Conservation (phyloP, 2,888 invertebrate genomes). For the Timema podura region DNA sequence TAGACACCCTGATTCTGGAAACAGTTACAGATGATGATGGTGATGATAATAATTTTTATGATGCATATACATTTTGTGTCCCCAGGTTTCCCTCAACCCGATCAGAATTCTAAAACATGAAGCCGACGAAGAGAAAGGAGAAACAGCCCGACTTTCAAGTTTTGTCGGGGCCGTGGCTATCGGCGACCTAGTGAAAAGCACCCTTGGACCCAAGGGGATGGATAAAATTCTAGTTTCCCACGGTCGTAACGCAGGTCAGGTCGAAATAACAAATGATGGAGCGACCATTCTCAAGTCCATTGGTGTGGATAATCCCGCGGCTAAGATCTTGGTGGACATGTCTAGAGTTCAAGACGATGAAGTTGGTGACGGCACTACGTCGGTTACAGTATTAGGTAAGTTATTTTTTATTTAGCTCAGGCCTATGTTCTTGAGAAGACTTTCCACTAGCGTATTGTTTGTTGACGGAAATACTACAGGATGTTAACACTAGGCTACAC, state of each 20-base stretch:
- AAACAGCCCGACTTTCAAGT: constrained; percentile 94
- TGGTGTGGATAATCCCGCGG: constrained; percentile 98
- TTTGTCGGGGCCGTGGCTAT: constrained; percentile 99
- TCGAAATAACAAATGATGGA: constrained; percentile 98
- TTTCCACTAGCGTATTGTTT: no score
- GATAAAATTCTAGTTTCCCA: constrained; percentile 81
- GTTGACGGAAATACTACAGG: no score
- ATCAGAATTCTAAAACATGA: constrained; percentile 91
- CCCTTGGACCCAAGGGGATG: constrained; percentile 99
- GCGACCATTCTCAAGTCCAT: constrained; percentile 96
- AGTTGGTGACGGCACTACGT: constrained; percentile 99
- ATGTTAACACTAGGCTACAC: no score
- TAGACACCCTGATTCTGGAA: no score
- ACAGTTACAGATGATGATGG: no score
- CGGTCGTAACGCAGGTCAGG: constrained; percentile 73
- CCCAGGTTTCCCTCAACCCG: constrained; percentile 83
- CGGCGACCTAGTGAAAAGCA: constrained; percentile 97
- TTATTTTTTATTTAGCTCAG: neutral
- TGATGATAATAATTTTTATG: no score
- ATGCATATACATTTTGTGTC: no score
- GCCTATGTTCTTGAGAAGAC: no score
- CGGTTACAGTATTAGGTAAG: constrained; percentile 85
- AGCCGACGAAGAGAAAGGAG: constrained; percentile 97
- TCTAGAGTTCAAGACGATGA: constrained; percentile 98
- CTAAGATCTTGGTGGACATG: constrained; percentile 98